A percentile compares a stretch with the other conserved stretches of the same genome.
Evolutionary conservation across 2,797 vertebrate species (phyloP).

Genomic region (Rhabdomys pumilio): DNA sequence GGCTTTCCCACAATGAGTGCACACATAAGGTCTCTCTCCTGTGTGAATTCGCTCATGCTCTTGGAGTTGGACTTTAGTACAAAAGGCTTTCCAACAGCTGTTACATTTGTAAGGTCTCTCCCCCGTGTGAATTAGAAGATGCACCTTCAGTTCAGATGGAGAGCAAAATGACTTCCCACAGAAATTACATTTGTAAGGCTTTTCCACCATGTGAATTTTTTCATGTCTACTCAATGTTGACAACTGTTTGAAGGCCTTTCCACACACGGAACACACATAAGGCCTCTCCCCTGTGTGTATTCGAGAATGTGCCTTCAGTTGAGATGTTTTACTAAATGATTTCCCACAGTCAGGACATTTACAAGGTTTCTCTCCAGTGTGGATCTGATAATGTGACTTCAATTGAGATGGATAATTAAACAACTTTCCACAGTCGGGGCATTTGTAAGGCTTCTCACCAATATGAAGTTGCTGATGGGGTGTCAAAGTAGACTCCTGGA

Average conservation of each 20-base stretch:
- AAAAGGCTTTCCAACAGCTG: slow-evolving; percentile 73
- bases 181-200: slow-evolving; percentile 76
- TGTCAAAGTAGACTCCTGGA: slow-evolving; percentile 70
- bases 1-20: slow-evolving; percentile 27
- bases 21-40: slow-evolving; percentile 65
- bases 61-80: slow-evolving; percentile 71
- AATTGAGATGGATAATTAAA: slow-evolving; percentile 78
- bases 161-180: slow-evolving; percentile 70
- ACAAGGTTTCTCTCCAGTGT: slow-evolving; percentile 78
- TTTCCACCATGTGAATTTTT: slow-evolving; percentile 75
- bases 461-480: slow-evolving; percentile 71
- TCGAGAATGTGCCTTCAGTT: slow-evolving; percentile 77
- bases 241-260: slow-evolving; percentile 81
- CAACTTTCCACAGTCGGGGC: slow-evolving; percentile 79
- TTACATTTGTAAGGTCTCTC: slow-evolving; percentile 70
- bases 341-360: slow-evolving; percentile 79
- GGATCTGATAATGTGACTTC: slow-evolving; percentile 75
- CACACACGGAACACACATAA: slow-evolving; percentile 72
- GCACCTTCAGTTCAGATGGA: slow-evolving; percentile 56
- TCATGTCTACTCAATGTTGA: slow-evolving; percentile 79
- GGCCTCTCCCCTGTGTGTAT: slow-evolving; percentile 78
- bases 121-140: slow-evolving; percentile 69
- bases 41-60: slow-evolving; percentile 77
- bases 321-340: slow-evolving; percentile 78
- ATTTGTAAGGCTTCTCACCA: slow-evolving; percentile 79